Conservation (phyloP, 2,797 vertebrate species). For the Hippoglossus hippoglossus region DNA sequence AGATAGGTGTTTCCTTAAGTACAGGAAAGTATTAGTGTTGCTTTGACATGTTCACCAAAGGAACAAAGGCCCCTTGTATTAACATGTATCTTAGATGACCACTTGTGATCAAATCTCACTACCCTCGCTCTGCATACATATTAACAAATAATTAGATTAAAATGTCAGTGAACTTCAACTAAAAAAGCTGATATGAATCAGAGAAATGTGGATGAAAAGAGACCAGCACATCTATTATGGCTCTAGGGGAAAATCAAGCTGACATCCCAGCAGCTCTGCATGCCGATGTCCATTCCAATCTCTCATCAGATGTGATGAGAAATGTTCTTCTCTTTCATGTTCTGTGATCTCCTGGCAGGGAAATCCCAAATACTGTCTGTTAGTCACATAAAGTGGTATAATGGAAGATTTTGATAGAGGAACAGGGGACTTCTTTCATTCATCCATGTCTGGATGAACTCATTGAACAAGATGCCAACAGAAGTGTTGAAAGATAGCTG, state of each 20-base stretch:
- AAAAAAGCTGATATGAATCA: constrained; percentile 6
- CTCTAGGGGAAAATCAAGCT: constrained; percentile 6
- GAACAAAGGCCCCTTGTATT: no score
- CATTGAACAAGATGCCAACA: constrained; percentile 13
- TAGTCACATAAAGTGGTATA: constrained; percentile 11
- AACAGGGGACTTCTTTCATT: constrained; percentile 20
- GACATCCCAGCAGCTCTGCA: constrained; percentile 20
- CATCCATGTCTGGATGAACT: not conserved
- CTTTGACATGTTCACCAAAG: no score
- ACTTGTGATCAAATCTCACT: no score
- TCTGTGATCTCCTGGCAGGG: constrained; percentile 28
- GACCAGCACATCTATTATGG: not conserved
- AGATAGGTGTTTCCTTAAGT: no score
- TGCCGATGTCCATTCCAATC: constrained; percentile 21
- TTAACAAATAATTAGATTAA: not conserved
- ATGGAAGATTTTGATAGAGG: constrained; percentile 14
- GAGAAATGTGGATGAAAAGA: constrained; percentile 12
- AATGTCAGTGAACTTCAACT: not conserved
- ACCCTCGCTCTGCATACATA: not conserved
- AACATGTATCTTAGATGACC: no score
- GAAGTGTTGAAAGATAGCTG: constrained; percentile 25
- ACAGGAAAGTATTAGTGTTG: no score
- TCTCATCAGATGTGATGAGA: constrained; percentile 32
- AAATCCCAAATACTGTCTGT: constrained; percentile 3
- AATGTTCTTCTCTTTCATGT: constrained; percentile 31